These are phyloP conservation scores for Amphiprion percula DNA, from an alignment of 2,113 vertebrate genomes.

Conservation along the genomic window DNA sequence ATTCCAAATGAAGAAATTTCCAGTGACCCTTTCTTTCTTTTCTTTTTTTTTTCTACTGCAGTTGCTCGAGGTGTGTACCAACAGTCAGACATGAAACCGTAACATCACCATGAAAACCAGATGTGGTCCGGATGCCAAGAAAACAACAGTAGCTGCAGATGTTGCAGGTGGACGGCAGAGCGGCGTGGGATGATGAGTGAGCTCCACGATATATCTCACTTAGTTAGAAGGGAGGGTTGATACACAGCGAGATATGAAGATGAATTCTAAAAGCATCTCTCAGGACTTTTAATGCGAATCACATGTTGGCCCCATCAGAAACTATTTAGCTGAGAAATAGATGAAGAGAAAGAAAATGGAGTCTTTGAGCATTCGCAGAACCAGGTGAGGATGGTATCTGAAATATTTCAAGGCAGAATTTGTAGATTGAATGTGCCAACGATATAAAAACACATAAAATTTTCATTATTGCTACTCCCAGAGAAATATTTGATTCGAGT, in stretches of 20 bases:
- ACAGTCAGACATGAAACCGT: slow-evolving; percentile 44
- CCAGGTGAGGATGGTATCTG: not conserved
- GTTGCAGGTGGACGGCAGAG: slow-evolving; percentile 59
- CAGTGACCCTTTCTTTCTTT: not conserved
- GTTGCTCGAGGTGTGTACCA: slow-evolving; percentile 58
- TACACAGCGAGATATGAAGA: slow-evolving; percentile 38
- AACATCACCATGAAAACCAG: slow-evolving; percentile 51
- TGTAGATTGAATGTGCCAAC: not conserved
- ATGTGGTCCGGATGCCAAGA: slow-evolving; percentile 33
- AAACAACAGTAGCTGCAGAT: slow-evolving; percentile 63
- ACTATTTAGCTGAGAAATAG: not conserved
- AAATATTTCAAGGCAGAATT: not conserved
- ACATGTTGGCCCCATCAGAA: slow-evolving; percentile 22
- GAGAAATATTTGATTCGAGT: not conserved
- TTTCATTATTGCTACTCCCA: not conserved
- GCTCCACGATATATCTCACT: slow-evolving; percentile 60
- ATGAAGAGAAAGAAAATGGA: slow-evolving; percentile 6
- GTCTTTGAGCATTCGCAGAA: not conserved
- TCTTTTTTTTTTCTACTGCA: not conserved
- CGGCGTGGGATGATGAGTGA: slow-evolving; percentile 8
- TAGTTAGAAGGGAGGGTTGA: slow-evolving; percentile 35
- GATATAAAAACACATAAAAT: not conserved
- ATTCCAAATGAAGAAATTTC: slow-evolving; percentile 26
- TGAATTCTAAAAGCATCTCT: slow-evolving; percentile 15
- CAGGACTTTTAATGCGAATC: slow-evolving; percentile 24